Conservation (phyloP, 2,888 invertebrate genomes). For the Trypoxylon attenuatum region DNA sequence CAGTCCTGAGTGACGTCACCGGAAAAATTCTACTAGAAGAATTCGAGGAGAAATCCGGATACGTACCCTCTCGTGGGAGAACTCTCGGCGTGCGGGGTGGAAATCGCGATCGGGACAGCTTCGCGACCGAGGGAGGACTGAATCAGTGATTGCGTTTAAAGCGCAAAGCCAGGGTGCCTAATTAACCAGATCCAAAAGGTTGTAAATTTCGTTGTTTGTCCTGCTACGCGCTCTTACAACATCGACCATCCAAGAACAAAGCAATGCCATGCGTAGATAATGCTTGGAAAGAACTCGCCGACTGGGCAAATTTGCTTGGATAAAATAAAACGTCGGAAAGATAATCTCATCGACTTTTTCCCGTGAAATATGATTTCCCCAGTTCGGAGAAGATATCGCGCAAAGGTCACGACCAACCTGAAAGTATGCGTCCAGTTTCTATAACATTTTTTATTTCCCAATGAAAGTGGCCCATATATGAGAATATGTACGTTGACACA, state of each 20-base stretch:
- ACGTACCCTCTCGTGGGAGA: slow-evolving; percentile 22
- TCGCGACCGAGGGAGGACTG: slow-evolving; percentile 31
- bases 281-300: slow-evolving; percentile 46
- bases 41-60: too few species aligned
- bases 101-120: slow-evolving; percentile 13
- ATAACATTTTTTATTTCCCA: slow-evolving; percentile 3
- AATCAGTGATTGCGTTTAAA: slow-evolving; percentile 29
- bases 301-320: slow-evolving; percentile 43
- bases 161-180: slow-evolving; percentile 3
- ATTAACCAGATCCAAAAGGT: slow-evolving; percentile 29
- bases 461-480: slow-evolving; percentile 2
- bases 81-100: neutral
- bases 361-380: neutral
- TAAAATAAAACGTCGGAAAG: slow-evolving; percentile 19
- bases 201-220: slow-evolving; percentile 49
- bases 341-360: neutral
- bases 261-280: slow-evolving; percentile 40
- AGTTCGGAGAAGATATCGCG: too few species aligned
- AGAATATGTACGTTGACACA: neutral
- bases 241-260: slow-evolving; percentile 43
- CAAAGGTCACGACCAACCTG: neutral
- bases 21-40: too few species aligned
- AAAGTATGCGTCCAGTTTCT: neutral
- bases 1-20: too few species aligned
- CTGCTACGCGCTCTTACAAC: slow-evolving; percentile 28